Base-by-base conservation (phyloP, 2,888 invertebrate species). In the Schrankia costaestrigalis region DNA sequence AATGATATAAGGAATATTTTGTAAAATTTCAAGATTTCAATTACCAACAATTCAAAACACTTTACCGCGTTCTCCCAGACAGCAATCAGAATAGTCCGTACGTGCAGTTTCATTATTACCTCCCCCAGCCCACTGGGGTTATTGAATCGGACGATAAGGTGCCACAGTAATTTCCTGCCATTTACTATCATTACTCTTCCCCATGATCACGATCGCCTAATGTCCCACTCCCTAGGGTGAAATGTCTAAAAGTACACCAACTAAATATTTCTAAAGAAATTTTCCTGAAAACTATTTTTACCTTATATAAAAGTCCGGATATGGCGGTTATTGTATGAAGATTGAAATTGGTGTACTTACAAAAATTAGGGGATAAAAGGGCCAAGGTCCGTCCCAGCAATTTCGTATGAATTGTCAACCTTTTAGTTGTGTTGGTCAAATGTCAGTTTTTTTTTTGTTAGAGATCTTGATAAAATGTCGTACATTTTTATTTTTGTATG, bases 141-240 rank as follows among this genome's bases (percentile, higher is more conserved):
- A 87, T 87, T 87, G 85, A 87, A 86, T 85, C 71, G 71, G 53
- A 74, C 78, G 85, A 85, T 86, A 86, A 87, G 86, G 82, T 78
- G 75, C 70, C 77, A 58, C 78, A 57, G 86, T 86, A 81, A 86
- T 86, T 86, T 82, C 83, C 82, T 73, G 76, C 77, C 81, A 86
- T 87, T 86, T 82, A 77, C 75, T 64, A 76, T 70, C 77, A 81
- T 78, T 84, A 83, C 78, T 81, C 76, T 74, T 68, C 63, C 64
- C 71, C 61, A 67, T 69, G 78, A 80, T 78, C 76, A 72, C 43
- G 77, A 79, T 77, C 77, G 69, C 38, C 49, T 52, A 52, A 56
- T 56, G 29, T 34, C 9, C 25, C 23, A 23, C 58, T 60, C 31
- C 11, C 12, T 11, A 63, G 70, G 56, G 56, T 46, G 31, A 33